phyloP scores from a whole-genome alignment of 1,140 invertebrate species.

The Agraylea sexmaculata region DNA sequence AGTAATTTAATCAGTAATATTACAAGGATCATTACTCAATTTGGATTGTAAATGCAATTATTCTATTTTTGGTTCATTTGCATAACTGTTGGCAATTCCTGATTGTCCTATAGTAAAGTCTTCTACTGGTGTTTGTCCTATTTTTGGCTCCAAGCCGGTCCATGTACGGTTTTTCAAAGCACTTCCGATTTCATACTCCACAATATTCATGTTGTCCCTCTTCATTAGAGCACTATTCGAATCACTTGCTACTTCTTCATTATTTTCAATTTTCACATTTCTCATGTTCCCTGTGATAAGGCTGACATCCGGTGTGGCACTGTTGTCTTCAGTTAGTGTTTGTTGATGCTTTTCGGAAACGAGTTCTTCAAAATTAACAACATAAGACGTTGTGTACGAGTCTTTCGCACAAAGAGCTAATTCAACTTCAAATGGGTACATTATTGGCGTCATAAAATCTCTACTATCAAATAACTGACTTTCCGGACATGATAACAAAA shows the following conservation, averaged over 20 bases:
- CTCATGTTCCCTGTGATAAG: conserved; percentile 55
- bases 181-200: conserved; percentile 43
- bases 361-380: conserved; percentile 68
- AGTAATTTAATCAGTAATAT: no score
- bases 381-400: conserved; percentile 47
- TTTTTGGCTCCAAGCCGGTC: conserved; percentile 60
- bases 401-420: conserved; percentile 59
- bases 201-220: conserved; percentile 37
- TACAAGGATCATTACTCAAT: no score
- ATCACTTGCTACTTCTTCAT: conserved; percentile 21
- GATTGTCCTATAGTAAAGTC: conserved; percentile 47
- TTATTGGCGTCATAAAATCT: conserved; percentile 80
- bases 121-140: conserved; percentile 52
- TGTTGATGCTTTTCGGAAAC: conserved; percentile 48
- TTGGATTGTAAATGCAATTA: no score
- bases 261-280: conserved; percentile 26
- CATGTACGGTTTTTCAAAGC: conserved; percentile 52
- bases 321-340: conserved; percentile 38
- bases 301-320: conserved; percentile 47
- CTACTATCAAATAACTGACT: conserved; percentile 70
- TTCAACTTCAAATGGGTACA: conserved; percentile 89
- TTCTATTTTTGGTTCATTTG: conserved; percentile 38
- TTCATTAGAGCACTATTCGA: conserved; percentile 26
- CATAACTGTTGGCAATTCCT: conserved; percentile 48
- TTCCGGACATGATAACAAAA: conserved; percentile 82